A percentile compares a stretch with the other conserved stretches of the same genome.
phyloP scores from a whole-genome alignment of 2,888 invertebrate species.

The Philereme vetulata region DNA sequence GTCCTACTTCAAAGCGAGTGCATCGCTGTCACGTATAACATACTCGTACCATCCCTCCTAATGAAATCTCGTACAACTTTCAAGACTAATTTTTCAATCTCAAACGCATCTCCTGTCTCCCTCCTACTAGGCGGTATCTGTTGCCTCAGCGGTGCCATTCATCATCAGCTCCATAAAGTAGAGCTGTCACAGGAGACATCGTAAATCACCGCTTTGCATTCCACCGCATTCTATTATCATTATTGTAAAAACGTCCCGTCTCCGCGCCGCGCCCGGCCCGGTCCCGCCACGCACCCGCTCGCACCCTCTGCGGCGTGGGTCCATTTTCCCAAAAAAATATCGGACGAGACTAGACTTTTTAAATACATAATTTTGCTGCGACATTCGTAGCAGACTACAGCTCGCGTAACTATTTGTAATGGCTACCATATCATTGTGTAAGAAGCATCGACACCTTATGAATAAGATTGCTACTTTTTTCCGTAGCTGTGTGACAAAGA shows the following conservation, averaged over 20 bases:
- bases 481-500: too few relatives aligned
- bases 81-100: constrained; percentile 11
- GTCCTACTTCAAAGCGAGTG: not conserved
- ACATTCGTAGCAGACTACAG: too few relatives aligned
- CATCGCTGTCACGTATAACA: not conserved
- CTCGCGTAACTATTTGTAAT: too few relatives aligned
- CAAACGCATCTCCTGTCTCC: constrained; percentile 3
- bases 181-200: constrained; percentile 36
- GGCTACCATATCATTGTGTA: too few relatives aligned
- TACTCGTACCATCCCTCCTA: not conserved
- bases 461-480: too few relatives aligned
- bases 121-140: not conserved
- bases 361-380: too few relatives aligned
- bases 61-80: not conserved
- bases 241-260: constrained; percentile 40
- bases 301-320: constrained; percentile 8
- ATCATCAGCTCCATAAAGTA: constrained; percentile 31
- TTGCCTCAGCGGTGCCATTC: constrained; percentile 15
- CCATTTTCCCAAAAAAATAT: not conserved
- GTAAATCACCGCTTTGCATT: constrained; percentile 43
- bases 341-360: too few relatives aligned
- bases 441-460: too few relatives aligned
- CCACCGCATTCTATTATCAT: constrained; percentile 30
- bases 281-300: not conserved
- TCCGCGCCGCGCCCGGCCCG: constrained; percentile 19